Evolutionary conservation across 92 coral and sea anemone species (phyloP), one percentile per base, ranked within the genome.

Genomic region (Epizoanthus scotinus): DNA sequence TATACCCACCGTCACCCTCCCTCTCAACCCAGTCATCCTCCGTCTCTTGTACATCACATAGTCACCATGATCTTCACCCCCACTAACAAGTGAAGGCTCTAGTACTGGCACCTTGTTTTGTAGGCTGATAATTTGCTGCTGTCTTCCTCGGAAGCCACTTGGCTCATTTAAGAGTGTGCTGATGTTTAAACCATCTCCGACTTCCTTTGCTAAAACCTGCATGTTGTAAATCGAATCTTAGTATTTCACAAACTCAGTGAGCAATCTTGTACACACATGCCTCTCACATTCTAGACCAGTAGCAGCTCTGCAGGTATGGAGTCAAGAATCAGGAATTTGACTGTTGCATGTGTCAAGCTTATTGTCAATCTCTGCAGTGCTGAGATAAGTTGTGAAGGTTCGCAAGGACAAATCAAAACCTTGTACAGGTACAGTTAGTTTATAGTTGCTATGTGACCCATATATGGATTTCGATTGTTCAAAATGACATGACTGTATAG

Each of bases 121-220:
- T 34, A 95, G 75, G 19, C 91, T 63, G 21, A 89, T 82, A 27
- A 95, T 95, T 87, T 95, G 99, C 53, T 95, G 99, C 62, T 95
- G 99, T 79, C 99, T 82, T 68, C 99, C 99, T 87, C 99, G 88
- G 95, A 97, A 95, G 22, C 95, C 95, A 86, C 98, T 95, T 21
- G 95, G 93, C 28, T 95, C 99, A 73, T 91, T 95, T 73, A 95
- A 81, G 50, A 95, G 53, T 49, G 92, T 64, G 2, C 89, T 40
- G 55, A 91, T 78, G 83, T 93, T 95, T 18, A 95, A 84, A 24
- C 92, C 94, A 25, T 95, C 99, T 1, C 99, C 99, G 38, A 94
- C 82, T 66, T 95, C 99, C 86, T 93, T 95, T 4, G 94, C 85
- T 22, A 95, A 88, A 20, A 95, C 98, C 99, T 95, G 53, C 7